phyloP scores from a whole-genome alignment of 2,888 invertebrate genomes.

The Caradrina kadenii region DNA sequence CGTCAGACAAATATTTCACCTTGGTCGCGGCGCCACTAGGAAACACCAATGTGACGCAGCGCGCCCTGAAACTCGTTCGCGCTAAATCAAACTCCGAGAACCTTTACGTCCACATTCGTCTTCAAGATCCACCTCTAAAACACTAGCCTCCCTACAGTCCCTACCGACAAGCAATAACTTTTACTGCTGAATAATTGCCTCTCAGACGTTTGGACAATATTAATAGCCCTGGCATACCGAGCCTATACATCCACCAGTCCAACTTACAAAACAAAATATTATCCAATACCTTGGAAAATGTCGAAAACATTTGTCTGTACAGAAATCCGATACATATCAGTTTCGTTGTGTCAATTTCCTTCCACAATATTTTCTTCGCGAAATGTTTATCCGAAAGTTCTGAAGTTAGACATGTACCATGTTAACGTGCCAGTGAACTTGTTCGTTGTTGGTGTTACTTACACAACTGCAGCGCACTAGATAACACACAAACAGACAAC shows the following conservation, averaged over 20 bases:
- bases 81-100: conserved; percentile 68
- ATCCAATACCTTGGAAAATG: conserved; percentile 21
- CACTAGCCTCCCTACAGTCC: conserved; percentile 52
- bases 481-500: conserved; percentile 74
- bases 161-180: conserved; percentile 68
- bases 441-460: conserved; percentile 75
- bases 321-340: conserved; percentile 53
- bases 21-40: conserved; percentile 78
- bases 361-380: conserved; percentile 58
- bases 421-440: conserved; percentile 83
- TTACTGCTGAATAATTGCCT: conserved; percentile 69
- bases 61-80: conserved; percentile 49
- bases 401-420: conserved; percentile 67
- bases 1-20: conserved; percentile 86
- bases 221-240: conserved; percentile 43
- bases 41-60: conserved; percentile 67
- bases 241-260: conserved; percentile 18
- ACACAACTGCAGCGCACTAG: conserved; percentile 75
- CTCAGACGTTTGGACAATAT: conserved; percentile 52
- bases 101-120: conserved; percentile 63
- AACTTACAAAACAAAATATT: conserved; percentile 41
- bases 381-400: conserved; percentile 67
- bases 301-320: conserved; percentile 36
- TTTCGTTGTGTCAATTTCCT: conserved; percentile 48
- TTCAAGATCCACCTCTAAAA: conserved; percentile 54